phyloP scores from a whole-genome alignment of 2,888 invertebrate genomes.

The Eupithecia abbreviata region DNA sequence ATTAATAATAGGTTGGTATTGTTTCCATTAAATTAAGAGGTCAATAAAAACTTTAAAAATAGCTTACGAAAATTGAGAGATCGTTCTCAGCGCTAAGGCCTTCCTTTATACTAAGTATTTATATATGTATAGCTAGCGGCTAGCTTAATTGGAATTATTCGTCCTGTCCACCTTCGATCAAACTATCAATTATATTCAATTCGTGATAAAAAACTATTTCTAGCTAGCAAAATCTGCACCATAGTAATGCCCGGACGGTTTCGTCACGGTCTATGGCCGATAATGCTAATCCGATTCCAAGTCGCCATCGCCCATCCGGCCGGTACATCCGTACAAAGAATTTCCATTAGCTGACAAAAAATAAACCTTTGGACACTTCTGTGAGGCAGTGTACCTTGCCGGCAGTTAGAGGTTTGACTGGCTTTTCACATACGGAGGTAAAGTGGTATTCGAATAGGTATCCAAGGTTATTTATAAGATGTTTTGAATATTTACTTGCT shows the following conservation, averaged over 20 bases:
- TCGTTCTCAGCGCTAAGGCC: no score
- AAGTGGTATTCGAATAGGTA: not conserved
- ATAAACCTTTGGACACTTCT: slow-evolving; percentile 41
- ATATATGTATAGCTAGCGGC: no score
- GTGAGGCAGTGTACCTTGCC: slow-evolving; percentile 26
- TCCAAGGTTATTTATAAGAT: not conserved
- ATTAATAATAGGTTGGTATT: not conserved
- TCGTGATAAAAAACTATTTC: slow-evolving; percentile 21
- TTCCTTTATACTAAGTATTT: no score
- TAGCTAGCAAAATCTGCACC: slow-evolving; percentile 52
- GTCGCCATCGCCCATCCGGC: slow-evolving; percentile 65
- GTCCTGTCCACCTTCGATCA: not conserved
- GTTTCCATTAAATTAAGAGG: not conserved
- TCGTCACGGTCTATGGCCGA: slow-evolving; percentile 72
- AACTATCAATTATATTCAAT: not conserved
- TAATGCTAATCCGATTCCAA: slow-evolving; percentile 78
- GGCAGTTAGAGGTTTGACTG: slow-evolving; percentile 15
- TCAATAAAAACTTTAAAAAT: not conserved
- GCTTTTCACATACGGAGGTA: slow-evolving; percentile 3
- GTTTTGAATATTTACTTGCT: not conserved
- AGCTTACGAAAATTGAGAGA: no score
- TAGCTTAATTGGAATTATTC: no score
- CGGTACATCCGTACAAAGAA: slow-evolving; percentile 80
- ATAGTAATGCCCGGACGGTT: slow-evolving; percentile 65
- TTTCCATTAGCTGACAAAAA: slow-evolving; percentile 81